A percentile compares a stretch with the other conserved stretches of the same genome.
Conservation (phyloP, 2,113 vertebrate species). For the Pelodiscus sinensis region DNA sequence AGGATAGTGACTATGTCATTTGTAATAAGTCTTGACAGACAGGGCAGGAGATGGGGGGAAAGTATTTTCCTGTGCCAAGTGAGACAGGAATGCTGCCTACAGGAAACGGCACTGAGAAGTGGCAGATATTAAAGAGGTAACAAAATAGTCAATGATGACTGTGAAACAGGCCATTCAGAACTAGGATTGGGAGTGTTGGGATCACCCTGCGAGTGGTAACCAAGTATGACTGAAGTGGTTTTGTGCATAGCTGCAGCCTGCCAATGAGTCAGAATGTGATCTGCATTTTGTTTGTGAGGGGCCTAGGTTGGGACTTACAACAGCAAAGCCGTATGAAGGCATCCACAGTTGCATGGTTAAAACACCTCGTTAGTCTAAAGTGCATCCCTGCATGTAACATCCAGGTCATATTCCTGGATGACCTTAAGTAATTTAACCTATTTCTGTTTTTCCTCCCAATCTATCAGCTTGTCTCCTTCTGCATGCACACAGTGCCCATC, state of each 20-base stretch:
- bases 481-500: neutral
- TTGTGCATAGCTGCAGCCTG: too few species aligned
- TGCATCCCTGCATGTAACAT: neutral
- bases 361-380: neutral
- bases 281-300: neutral
- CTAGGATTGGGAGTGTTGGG: neutral
- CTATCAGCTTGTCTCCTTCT: neutral
- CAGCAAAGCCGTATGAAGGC: neutral
- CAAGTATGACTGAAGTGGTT: too few species aligned
- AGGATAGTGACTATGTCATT: conserved; percentile 18
- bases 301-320: neutral
- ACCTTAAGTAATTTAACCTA: neutral
- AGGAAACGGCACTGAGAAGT: neutral
- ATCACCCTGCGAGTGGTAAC: neutral
- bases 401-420: neutral
- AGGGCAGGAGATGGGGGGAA: conserved; percentile 6
- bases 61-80: neutral
- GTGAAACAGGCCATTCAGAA: conserved; percentile 33
- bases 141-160: conserved; percentile 1
- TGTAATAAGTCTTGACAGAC: conserved; percentile 32
- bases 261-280: too few species aligned
- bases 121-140: conserved; percentile 11
- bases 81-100: conserved; percentile 36
- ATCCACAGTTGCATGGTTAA: neutral
- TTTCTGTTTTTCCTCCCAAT: neutral